Conservation (phyloP, 2,888 invertebrate genomes). For the Venusia cambrica region DNA sequence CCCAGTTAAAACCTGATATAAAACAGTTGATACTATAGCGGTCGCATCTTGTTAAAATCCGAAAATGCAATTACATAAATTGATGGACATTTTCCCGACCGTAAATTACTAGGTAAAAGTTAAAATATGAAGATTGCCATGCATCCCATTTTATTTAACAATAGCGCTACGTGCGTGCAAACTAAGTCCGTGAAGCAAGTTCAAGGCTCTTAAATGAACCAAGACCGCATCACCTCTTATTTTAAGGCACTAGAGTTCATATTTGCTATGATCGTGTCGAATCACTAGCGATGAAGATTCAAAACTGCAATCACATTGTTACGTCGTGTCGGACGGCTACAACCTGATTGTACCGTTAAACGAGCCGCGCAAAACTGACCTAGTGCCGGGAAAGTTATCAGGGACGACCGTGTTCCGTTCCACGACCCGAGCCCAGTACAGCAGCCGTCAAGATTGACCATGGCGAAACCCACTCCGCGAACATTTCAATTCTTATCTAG, state of each 20-base stretch:
- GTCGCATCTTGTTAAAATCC: too few species aligned
- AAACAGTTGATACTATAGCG: too few species aligned
- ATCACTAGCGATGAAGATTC: slow-evolving; percentile 56
- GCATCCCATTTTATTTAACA: slow-evolving; percentile 16
- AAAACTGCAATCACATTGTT: slow-evolving; percentile 76
- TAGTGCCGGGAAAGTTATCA: slow-evolving; percentile 78
- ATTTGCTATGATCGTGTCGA: slow-evolving; percentile 38
- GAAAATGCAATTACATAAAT: neutral
- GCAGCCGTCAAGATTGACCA: slow-evolving; percentile 40
- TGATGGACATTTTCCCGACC: too few species aligned
- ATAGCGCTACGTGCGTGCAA: slow-evolving; percentile 26
- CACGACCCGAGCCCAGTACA: slow-evolving; percentile 42
- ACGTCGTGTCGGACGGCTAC: slow-evolving; percentile 69
- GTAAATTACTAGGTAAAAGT: too few species aligned
- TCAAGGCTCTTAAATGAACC: slow-evolving; percentile 46
- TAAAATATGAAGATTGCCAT: slow-evolving; percentile 10
- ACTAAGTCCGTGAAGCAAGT: slow-evolving; percentile 46
- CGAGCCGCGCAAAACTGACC: slow-evolving; percentile 77
- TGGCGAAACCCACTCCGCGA: too few species aligned
- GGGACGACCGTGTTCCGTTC: slow-evolving; percentile 65
- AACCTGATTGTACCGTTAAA: slow-evolving; percentile 79
- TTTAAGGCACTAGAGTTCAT: slow-evolving; percentile 41
- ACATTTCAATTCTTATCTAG: too few species aligned
- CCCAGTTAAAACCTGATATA: too few species aligned
- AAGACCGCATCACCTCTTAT: slow-evolving; percentile 34